Base-by-base conservation (phyloP, 2,888 invertebrate species). In the Xestia xanthographa region DNA sequence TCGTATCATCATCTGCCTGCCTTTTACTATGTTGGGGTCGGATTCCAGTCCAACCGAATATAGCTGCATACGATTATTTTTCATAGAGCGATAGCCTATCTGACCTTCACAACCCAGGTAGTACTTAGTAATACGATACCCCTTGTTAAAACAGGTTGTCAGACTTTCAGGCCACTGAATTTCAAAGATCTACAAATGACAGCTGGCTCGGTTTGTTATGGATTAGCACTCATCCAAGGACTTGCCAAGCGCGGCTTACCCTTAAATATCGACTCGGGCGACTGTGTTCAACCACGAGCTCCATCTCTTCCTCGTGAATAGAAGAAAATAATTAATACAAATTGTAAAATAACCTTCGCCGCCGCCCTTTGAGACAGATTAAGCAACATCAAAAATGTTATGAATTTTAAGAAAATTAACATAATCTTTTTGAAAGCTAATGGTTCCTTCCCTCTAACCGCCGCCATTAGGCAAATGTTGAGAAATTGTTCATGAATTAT, bases 361-460 rank as follows among this genome's bases (percentile, higher is more conserved):
- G 1, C 26, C 4, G 2, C 29, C 66, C 70, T 29, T 50, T 66
- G 6, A 34, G 1, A 9, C n/a, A 20, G 41, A 26, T 48, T 62
- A 12, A 34, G n/a, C 2, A 65, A 58, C 26, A 17, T 69, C 29
- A 69, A 79, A 75, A 83, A 70, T 41, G 17, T 80, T 80, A 72
- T 77, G 66, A 77, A 72, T 77, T 87, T 80, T 77, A 80, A 77
- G 66, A 77, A 17, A 82, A 86, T 87, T 84, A 79, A 58, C 82
- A 80, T 75, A 80, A 84, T 84, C 82, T 80, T 87, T 84, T 72
- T 82, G 53, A 73, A 73, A 78, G 84, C 63, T 87, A 79, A 86
- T 84, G 84, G 84, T 65, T 72, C 17, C 22, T 76, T 77, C 66
- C 65, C 22, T 77, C 38, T 45, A 72, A 73, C 63, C 62, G 26